These are phyloP conservation scores for Caiman crocodilus DNA, from an alignment of 2,797 vertebrate species.

Conservation along the genomic window DNA sequence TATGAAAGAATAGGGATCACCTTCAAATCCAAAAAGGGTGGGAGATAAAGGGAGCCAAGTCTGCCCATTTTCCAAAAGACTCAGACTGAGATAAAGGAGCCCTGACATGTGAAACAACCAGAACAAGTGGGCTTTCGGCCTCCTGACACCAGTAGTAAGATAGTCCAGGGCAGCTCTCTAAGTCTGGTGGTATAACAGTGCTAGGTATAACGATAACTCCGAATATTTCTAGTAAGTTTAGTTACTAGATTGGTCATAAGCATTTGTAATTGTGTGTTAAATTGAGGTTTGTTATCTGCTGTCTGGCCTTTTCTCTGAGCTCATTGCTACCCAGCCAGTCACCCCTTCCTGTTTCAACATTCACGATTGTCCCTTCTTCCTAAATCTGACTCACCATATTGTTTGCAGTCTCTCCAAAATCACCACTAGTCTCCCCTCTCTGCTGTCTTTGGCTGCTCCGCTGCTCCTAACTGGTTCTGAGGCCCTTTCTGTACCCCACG, in stretches of 20 bases:
- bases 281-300: background rate
- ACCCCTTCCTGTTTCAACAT: too few species aligned
- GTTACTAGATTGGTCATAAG: background rate
- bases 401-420: too few species aligned
- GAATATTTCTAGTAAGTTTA: background rate
- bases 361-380: too few species aligned
- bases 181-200: background rate
- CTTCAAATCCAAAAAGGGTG: background rate
- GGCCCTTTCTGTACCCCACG: too few species aligned
- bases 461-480: too few species aligned
- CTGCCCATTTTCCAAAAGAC: background rate
- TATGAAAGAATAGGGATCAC: background rate
- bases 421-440: too few species aligned
- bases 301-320: too few species aligned
- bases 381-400: too few species aligned
- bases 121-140: background rate
- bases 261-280: background rate
- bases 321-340: too few species aligned
- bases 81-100: accelerated
- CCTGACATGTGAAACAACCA: background rate
- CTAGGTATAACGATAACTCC: background rate
- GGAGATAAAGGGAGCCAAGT: background rate
- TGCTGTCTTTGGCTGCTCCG: too few species aligned
- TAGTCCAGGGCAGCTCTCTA: background rate
- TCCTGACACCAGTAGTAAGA: background rate